Conservation (phyloP, 2,797 vertebrate genomes). For the Parambassis ranga region DNA sequence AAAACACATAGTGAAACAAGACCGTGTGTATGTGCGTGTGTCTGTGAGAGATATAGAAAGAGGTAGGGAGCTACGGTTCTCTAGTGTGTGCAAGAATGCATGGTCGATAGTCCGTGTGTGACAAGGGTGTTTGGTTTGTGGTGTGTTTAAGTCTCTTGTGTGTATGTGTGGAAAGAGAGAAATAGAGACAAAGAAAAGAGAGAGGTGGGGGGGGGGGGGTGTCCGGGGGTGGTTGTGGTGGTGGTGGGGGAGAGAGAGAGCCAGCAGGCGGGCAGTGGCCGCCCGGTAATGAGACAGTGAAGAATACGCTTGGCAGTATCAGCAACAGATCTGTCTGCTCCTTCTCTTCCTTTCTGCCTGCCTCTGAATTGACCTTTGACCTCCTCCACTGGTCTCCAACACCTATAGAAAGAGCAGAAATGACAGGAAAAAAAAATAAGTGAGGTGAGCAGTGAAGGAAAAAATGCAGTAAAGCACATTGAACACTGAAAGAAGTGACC, state of each 20-base stretch:
- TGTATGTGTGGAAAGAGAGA: not conserved
- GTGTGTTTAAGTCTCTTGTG: not conserved
- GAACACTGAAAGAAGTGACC: not conserved
- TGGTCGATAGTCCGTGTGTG: not conserved
- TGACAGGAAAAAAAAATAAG: not conserved
- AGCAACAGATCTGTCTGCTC: conserved; percentile 52
- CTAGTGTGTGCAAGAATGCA: conserved; percentile 2
- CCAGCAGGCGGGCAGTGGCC: conserved; percentile 30
- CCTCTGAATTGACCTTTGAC: conserved; percentile 51
- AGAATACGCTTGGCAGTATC: conserved; percentile 61
- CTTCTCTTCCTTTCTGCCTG: conserved; percentile 34
- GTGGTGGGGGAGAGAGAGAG: not conserved
- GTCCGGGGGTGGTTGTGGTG: too few relatives aligned
- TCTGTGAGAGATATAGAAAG: not conserved
- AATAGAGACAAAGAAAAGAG: not conserved
- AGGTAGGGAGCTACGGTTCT: not conserved
- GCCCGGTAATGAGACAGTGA: conserved; percentile 60
- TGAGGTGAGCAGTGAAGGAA: not conserved
- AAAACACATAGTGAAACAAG: conserved; percentile 39
- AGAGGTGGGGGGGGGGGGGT: conserved; percentile 24
- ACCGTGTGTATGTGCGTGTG: conserved; percentile 21
- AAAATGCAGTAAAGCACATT: not conserved
- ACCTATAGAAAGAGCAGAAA: conserved; percentile 10
- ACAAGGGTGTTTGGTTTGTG: conserved; percentile 12
- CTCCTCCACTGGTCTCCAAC: conserved; percentile 20